These are phyloP conservation scores for Tachystola acroxantha DNA, from an alignment of 2,888 invertebrate genomes.

Conservation along the genomic window DNA sequence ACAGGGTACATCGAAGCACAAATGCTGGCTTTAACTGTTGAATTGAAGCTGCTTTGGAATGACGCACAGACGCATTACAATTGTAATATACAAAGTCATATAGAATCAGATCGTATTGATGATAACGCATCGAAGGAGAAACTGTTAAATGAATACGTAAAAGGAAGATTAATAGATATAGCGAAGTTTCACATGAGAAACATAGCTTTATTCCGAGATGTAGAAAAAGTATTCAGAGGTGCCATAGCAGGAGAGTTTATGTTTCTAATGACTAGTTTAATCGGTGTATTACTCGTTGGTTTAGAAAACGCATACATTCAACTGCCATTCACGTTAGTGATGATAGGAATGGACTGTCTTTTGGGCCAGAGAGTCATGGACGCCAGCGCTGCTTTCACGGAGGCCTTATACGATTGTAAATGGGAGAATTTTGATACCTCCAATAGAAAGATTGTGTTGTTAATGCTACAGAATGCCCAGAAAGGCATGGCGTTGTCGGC, in stretches of 20 bases:
- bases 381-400: constrained; percentile 35
- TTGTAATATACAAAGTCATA: neutral
- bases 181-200: too few relatives aligned
- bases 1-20: constrained; percentile 47
- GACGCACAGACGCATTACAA: constrained; percentile 25
- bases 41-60: constrained; percentile 34
- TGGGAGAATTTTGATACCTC: constrained; percentile 49
- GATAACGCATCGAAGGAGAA: too few relatives aligned
- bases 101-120: neutral
- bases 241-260: too few relatives aligned
- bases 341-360: constrained; percentile 43
- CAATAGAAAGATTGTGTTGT: constrained; percentile 41
- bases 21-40: constrained; percentile 40
- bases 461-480: constrained; percentile 46
- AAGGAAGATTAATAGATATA: too few relatives aligned
- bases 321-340: constrained; percentile 18
- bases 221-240: too few relatives aligned
- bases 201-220: too few relatives aligned
- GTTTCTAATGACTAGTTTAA: too few relatives aligned
- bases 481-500: constrained; percentile 44
- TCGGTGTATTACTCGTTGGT: too few relatives aligned
- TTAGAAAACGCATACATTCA: too few relatives aligned
- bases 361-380: constrained; percentile 48
- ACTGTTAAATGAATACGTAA: too few relatives aligned
- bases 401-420: constrained; percentile 42